Base-by-base conservation (phyloP, 2,888 invertebrate species). In the Stictocephala bisonia region DNA sequence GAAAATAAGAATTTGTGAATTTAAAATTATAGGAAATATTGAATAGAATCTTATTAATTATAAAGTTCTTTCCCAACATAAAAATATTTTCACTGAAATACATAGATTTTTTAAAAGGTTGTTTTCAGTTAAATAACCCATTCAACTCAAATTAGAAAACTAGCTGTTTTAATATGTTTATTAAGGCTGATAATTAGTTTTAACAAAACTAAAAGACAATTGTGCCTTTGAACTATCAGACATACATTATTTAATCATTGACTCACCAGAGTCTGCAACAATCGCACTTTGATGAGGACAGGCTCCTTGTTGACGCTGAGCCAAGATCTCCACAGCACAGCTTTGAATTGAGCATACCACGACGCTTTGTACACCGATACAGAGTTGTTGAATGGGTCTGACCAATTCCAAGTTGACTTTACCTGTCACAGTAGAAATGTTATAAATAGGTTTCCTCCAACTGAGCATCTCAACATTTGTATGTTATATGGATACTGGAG, bases 241-340 rank as follows among this genome's bases (percentile, higher is more conserved):
- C 11, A 9, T 35, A 13, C 3, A 53, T 20, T n/a, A n/a, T n/a
- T n/a, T n/a, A n/a, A 79, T 68, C 40, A 67, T 7, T 74, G 70
- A 87, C 92, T 88, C 84, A 97, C 97, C 80, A 95, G 86, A 20
- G 96, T 95, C 85, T 98, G 97, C 31, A 95, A 83, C 76, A 96
- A 85, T 77, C 96, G 89, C 77, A 97, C 94, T 90, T 92, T 92
- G 75, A 97, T 91, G 24, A 98, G 87, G 83, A 95, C 88, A 0
- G 97, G 97, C 81, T 98, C 97, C 82, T 97, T 93, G 67, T 94
- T 88, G 41, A 94, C 91, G 44, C 93, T 93, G 31, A 96, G 85
- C 92, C 94, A 94, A 11, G 96, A 95, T 60, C 98, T 86, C 95
- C 96, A 95, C 7, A 97, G 85, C 0, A 99, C 92, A 0, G 95